These are phyloP conservation scores for Pandemis corylana DNA, from an alignment of 2,888 invertebrate genomes.

Conservation along the genomic window DNA sequence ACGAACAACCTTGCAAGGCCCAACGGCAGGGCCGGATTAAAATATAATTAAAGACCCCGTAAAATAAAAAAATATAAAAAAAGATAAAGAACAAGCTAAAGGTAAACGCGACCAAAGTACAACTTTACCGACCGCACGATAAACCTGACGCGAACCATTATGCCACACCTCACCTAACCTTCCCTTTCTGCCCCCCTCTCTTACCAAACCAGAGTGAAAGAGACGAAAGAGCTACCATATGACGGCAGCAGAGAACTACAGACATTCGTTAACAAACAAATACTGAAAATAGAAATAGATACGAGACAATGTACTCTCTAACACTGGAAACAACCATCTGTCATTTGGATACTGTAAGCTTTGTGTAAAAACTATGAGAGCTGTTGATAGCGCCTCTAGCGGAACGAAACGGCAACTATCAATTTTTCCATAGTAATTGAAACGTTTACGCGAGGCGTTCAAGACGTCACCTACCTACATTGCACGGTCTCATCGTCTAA, in stretches of 20 bases:
- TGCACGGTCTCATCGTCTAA: too few species aligned
- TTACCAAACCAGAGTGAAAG: neutral
- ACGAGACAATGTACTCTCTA: neutral
- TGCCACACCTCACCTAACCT: neutral
- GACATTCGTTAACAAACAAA: neutral
- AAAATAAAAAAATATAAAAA: too few species aligned
- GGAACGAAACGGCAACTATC: too few species aligned
- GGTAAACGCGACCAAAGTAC: neutral
- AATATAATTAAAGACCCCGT: too few species aligned
- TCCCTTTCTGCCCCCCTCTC: neutral
- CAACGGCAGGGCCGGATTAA: neutral
- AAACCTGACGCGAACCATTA: neutral
- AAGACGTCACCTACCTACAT: too few species aligned
- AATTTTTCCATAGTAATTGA: too few species aligned
- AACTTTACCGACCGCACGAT: conserved; percentile 1
- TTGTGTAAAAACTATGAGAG: too few species aligned
- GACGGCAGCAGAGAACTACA: neutral
- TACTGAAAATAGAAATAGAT: neutral
- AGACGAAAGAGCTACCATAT: neutral
- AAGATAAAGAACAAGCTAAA: too few species aligned
- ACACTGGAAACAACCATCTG: neutral
- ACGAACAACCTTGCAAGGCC: neutral
- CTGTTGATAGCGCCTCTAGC: too few species aligned
- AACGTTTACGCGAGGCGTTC: too few species aligned
- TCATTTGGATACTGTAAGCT: neutral